These are phyloP conservation scores for Ceuthmochares aereus DNA, from an alignment of 2,113 vertebrate genomes.

Conservation along the genomic window DNA sequence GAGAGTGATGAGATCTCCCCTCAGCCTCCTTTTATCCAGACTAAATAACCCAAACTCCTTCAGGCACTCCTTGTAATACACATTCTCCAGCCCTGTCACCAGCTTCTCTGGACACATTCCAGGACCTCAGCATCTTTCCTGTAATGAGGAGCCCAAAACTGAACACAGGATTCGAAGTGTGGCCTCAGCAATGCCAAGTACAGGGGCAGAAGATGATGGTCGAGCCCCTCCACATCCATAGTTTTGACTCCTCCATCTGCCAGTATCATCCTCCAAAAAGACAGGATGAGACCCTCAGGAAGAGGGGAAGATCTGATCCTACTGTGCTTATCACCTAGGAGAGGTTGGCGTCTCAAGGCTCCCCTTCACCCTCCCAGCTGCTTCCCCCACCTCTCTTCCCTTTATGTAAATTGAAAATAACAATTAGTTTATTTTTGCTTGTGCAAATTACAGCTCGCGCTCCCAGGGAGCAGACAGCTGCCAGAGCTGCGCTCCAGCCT, in stretches of 20 bases:
- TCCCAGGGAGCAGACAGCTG: conserved; percentile 54
- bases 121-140: no score
- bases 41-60: no score
- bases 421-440: conserved; percentile 63
- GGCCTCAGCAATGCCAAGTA: no score
- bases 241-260: not conserved
- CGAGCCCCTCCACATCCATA: not conserved
- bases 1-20: no score
- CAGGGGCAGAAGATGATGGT: not conserved
- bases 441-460: conserved; percentile 30
- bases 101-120: no score
- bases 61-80: no score
- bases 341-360: not conserved
- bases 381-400: not conserved
- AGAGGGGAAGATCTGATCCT: not conserved
- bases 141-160: no score
- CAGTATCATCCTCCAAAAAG: not conserved
- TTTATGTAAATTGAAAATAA: conserved; percentile 52
- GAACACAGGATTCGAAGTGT: no score
- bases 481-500: not conserved
- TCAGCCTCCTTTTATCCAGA: no score
- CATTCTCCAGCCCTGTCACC: no score
- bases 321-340: accelerated
- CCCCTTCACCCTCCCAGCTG: not conserved
- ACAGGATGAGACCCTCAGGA: not conserved